These are phyloP conservation scores for Rostratula benghalensis DNA, from an alignment of 2,113 vertebrate species.

Conservation along the genomic window DNA sequence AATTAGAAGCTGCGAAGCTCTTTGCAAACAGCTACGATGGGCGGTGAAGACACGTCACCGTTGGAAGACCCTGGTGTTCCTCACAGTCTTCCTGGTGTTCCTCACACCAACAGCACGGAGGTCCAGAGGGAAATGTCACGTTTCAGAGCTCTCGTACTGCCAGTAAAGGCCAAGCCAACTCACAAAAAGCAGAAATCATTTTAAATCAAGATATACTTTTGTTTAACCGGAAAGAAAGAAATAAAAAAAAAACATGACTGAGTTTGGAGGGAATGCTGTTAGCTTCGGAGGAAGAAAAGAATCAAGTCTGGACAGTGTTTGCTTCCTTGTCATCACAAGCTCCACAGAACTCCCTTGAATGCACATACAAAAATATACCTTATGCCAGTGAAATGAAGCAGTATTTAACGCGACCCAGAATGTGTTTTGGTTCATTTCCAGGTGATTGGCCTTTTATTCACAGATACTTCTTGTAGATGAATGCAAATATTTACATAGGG, in stretches of 20 bases:
- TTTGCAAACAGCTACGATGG: neutral
- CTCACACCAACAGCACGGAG: neutral
- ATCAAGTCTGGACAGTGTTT: conserved; percentile 46
- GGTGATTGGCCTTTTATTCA: conserved; percentile 31
- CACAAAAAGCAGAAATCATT: neutral
- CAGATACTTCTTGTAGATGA: neutral
- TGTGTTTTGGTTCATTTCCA: conserved; percentile 3
- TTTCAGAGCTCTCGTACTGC: neutral
- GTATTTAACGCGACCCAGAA: neutral
- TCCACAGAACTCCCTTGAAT: neutral
- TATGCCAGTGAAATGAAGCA: neutral
- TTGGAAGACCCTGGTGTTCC: neutral
- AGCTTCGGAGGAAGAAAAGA: conserved; percentile 2
- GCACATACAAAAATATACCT: neutral
- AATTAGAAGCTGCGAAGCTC: neutral
- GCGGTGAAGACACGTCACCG: accelerated
- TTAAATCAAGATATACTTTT: neutral
- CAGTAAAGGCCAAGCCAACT: neutral
- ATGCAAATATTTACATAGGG: conserved; percentile 15
- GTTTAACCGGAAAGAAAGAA: conserved; percentile 1
- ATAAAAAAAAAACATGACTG: neutral
- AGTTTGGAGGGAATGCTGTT: conserved; percentile 4
- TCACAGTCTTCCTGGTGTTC: neutral
- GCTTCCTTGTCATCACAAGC: conserved; percentile 23
- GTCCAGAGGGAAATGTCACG: neutral